Evolutionary conservation across 2,888 invertebrate species (phyloP), one percentile per base, ranked within the genome.

Genomic region (Emmelina monodactyla): DNA sequence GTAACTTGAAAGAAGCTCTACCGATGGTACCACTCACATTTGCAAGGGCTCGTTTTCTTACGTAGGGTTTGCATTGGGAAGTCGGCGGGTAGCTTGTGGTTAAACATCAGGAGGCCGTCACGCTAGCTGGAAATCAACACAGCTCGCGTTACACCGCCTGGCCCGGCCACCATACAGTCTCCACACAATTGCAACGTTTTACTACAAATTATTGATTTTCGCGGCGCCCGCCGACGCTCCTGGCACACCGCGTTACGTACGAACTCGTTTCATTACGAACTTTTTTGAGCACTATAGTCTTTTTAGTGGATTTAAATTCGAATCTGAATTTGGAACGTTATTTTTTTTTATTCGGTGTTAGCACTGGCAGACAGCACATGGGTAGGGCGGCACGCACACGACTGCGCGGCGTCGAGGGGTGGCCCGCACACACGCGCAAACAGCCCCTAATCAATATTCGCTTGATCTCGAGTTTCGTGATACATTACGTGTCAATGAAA

Each of bases 41-140:
- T 93, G 82, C 91, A 88, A 69, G 93, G 93, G 83, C 93, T 93
- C 67, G 92, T 92, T 85, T 91, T 92, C 85, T 93, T 92, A 72
- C 94, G 85, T 76, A 94, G 84, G 62, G 93, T 93, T 88, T 94
- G 93, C 93, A 94, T 93, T 72, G 78, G 80, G 72, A 82, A 80
- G 64, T 81, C 81, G 60, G 75, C 70, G 50, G 80, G 75, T 67
- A 82, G 70, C 80, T 81, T 80, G 76, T 80, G 79, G 71, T 80
- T 80, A 66, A 82, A 80, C 81, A 81, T 81, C 72, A 60, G 68
- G 58, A 60, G 49, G 61, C 59, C 12, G 14, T 10, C 36, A 31
- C 35, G 9, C n/a, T 25, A 25, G 11, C 25, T n/a, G n/a, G n/a
- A 32, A 28, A 22, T 6, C 16, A 15, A 33, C 16, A 28, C 37